Base-by-base conservation (phyloP, 2,113 vertebrate species). In the Montifringilla adamsi region DNA sequence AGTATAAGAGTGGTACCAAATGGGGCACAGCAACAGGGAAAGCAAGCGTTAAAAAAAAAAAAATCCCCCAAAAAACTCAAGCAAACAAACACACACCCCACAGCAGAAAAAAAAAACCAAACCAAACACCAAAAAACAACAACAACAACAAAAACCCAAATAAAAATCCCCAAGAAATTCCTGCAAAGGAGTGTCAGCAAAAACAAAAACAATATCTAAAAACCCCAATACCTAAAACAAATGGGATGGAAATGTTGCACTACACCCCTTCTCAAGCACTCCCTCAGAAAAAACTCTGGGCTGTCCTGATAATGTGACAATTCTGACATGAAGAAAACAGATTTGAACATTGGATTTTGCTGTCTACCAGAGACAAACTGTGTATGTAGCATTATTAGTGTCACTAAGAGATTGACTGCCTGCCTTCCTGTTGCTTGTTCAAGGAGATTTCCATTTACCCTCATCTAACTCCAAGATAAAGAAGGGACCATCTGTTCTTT, bases 381-480 rank as follows among this genome's bases (percentile, higher is more conserved):
- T 7, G 1, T 84, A 70, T 27, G 47, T 89, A 89, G 67, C 39
- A 9, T 94, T 87, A 93, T 95, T 96, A 84, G 89, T 93, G 93
- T 95, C 95, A 89, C 7, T 1, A 68, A 44, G 91, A 97, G 95
- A 95, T 90, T 95, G 94, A 78, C 95, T 95, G 95, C 81, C 69
- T 87, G 75, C 93, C 94, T 95, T 96, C 94, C 95, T 95, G 93
- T 90, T 93, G 75, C 89, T 82, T 70, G 67, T 79, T 69, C 81
- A 83, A 93, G 87, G 82, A 93, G 94, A 95, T 97, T 96, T 95
- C 90, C 78, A 94, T 87, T 95, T 95, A 90, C 90, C 95, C 90
- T 96, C 96, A 77, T 88, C 75, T 96, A 91, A 95, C 94, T 95
- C 91, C 76, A 85, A 91, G 93, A 95, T 94, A 87, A 96, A 94